phyloP scores from a whole-genome alignment of 1,140 invertebrate species.

The Capitella teleta region DNA sequence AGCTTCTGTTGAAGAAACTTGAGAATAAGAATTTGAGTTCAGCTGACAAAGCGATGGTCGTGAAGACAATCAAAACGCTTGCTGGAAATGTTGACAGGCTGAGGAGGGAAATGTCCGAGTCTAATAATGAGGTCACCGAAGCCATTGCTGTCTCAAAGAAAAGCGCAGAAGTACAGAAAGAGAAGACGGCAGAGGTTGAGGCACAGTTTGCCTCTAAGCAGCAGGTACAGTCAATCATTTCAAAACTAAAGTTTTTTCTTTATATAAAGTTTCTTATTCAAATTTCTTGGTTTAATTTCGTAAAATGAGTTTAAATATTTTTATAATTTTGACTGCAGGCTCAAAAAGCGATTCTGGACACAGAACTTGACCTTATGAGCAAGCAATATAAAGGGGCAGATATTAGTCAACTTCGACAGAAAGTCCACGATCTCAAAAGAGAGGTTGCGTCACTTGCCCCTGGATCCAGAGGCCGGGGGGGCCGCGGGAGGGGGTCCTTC shows the following conservation, averaged over 20 bases:
- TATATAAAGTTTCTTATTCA: no score
- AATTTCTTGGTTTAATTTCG: no score
- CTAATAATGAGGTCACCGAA: no score
- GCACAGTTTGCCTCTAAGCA: no score
- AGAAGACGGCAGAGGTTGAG: no score
- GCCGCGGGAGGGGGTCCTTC: neutral
- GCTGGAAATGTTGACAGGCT: constrained; percentile 65
- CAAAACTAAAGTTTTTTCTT: no score
- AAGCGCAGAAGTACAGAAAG: no score
- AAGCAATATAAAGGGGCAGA: constrained; percentile 66
- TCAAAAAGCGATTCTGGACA: constrained; percentile 73
- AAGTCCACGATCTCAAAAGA: constrained; percentile 58
- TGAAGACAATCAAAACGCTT: constrained; percentile 60
- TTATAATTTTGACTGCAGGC: constrained; percentile 44
- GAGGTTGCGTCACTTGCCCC: constrained; percentile 41
- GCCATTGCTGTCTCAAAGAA: no score
- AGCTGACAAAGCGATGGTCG: constrained; percentile 55
- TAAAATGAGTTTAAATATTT: no score
- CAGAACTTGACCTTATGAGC: constrained; percentile 74
- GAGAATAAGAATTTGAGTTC: constrained; percentile 50
- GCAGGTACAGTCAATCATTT: no score
- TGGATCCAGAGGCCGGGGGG: neutral
- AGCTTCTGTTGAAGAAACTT: constrained; percentile 58
- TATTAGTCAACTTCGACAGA: constrained; percentile 55
- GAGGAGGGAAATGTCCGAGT: constrained; percentile 51